Base-by-base conservation (phyloP, 2,888 invertebrate species). In the Patella ulyssiponensis region DNA sequence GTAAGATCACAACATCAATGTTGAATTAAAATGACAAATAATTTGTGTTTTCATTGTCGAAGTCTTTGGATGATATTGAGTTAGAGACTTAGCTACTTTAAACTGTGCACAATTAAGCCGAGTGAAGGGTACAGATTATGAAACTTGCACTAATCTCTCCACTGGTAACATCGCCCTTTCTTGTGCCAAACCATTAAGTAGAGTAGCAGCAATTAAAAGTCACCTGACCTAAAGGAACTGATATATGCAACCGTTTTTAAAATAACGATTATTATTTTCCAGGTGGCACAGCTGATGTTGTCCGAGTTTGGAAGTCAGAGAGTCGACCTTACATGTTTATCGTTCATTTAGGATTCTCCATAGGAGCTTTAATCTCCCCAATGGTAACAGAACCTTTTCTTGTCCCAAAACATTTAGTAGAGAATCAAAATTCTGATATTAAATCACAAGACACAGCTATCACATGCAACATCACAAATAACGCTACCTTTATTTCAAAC, bases 301-400 rank as follows among this genome's bases (percentile, higher is more conserved):
- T 64, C 14, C 9, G 64, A 23, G 64, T 64, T 0, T 64, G 64
- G 64, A 64, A 64, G 23, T 64, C 64, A 23, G 64, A 64, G 23
- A 64, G 64, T 64, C 23, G 64, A 12, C 64, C 64, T 20, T 64
- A 64, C 23, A 64, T 64, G 64, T 64, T 64, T 14, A 64, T 64
- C 20, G 64, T 64, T 23, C 64, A 64, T 23, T 23, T 64, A 23
- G 64, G 64, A 12, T 64, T 64, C 23, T 64, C 64, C 64, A 64
- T 64, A 12, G 64, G 64, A 1, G 64, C 64, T 14, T 23, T 64
- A 11, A 64, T 64, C 20, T 64, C 64, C 2, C 64, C 64, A 11
- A 3, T 64, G 64, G 23, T 64, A 15, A 64, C 64, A 3, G 64
- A 64, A 14, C 64, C 64, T 2, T 64, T 64, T 4, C 23, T 64